Base-by-base conservation (phyloP, 2,797 vertebrate genomes). In the Limnodromus scolopaceus region DNA sequence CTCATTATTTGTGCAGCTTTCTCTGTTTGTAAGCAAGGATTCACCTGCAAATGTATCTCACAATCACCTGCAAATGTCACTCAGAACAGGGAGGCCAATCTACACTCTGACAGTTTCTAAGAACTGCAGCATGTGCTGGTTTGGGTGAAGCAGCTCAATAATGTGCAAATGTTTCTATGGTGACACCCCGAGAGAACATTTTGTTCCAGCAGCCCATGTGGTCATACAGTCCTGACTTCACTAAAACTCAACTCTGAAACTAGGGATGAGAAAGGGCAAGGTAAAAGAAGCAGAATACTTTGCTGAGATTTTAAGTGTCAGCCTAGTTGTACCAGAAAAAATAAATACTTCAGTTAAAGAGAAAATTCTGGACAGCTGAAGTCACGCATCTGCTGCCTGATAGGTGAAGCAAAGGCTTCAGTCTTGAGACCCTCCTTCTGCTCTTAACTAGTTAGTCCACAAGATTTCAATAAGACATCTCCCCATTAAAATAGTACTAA, bases 101-200 rank as follows among this genome's bases (percentile, higher is more conserved):
- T 43, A 66, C 27, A 72, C n/a, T 39, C 66, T 32, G 61, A 38
- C 19, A 60, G n/a, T 84, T 75, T 76, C 51, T 39, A 75, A 34
- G 82, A 88, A 68, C 43, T 82, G 63, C 70, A 89, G 66, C 48
- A n/a, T 38, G 34, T 58, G 61, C 57, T 58, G 0, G 0, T 80
- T 89, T 57, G 61, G 82, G 39, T 66, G 65, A 86, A 91, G 87
- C 79, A 82, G 75, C 65, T 87, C 75, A 70, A 46, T 38, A 74
- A 30, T 70, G 32, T 61, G n/a, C 49, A 45, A 61, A 55, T 32
- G 85, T 95, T 95, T 93, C 94, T 96, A 82, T 84, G 68, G 92
- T 46, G 83, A 95, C 30, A 75, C 18, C 28, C 45, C 2, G 13
- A 77, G 27, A 86, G 85, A 92, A 92, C 86, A 87, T 80, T 92